phyloP scores from a whole-genome alignment of 2,797 vertebrate genomes.

The Lophura swinhoii region DNA sequence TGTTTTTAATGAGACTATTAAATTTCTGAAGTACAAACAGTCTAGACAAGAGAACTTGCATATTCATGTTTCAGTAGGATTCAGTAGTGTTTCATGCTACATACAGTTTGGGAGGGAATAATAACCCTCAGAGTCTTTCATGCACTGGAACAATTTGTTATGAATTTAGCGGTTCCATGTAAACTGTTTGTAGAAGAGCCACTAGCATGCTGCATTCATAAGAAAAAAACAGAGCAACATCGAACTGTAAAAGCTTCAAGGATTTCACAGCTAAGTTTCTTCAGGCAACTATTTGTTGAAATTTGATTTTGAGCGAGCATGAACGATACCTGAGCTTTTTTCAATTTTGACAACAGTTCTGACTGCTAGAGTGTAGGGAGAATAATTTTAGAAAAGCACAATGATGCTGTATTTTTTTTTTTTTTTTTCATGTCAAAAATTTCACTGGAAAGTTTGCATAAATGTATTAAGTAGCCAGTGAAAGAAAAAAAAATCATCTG shows the following conservation, averaged over 20 bases:
- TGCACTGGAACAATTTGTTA: not conserved
- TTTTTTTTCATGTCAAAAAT: not conserved
- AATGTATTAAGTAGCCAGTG: not conserved
- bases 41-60: not conserved
- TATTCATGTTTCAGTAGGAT: not conserved
- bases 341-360: not conserved
- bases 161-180: not conserved
- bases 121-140: not conserved
- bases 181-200: not conserved
- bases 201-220: not conserved
- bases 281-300: not conserved
- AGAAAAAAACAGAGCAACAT: not conserved
- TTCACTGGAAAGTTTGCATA: not conserved
- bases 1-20: not conserved
- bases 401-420: not conserved
- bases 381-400: not conserved
- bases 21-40: not conserved
- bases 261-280: not conserved
- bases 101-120: not conserved
- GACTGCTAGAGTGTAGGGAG: not conserved
- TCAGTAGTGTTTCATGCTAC: not conserved
- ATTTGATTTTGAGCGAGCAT: not conserved
- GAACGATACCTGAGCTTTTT: not conserved
- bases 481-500: not conserved
- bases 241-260: not conserved